A percentile compares a stretch with the other conserved stretches of the same genome.
phyloP scores from a whole-genome alignment of 2,113 vertebrate genomes.

The Pituophis catenifer region DNA sequence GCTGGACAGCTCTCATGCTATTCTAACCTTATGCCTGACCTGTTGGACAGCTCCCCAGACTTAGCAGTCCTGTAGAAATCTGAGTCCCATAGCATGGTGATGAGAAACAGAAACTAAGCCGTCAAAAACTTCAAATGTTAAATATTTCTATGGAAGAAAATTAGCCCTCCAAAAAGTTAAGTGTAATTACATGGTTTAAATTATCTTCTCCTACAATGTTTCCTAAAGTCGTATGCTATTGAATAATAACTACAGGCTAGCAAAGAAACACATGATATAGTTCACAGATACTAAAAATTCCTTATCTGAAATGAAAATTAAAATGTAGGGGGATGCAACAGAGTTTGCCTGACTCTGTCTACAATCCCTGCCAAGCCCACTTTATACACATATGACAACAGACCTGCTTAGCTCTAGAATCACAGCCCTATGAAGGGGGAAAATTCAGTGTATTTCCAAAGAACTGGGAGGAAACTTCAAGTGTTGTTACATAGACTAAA shows the following conservation, averaged over 20 bases:
- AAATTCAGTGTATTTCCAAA: background rate
- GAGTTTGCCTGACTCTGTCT: background rate
- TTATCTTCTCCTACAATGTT: background rate
- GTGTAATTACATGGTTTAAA: background rate
- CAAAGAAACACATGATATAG: background rate
- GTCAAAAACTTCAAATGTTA: background rate
- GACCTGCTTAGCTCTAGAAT: background rate
- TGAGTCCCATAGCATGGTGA: background rate
- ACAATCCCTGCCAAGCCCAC: background rate
- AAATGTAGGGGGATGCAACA: background rate
- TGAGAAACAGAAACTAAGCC: background rate
- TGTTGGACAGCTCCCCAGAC: background rate
- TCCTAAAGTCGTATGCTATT: background rate
- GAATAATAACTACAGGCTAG: background rate
- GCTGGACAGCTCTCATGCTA: background rate
- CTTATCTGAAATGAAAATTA: background rate
- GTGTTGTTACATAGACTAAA: background rate
- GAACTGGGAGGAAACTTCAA: background rate
- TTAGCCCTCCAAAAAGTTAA: background rate
- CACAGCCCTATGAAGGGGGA: background rate
- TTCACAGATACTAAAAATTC: background rate
- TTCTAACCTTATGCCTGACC: background rate
- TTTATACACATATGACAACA: background rate
- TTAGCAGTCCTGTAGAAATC: background rate
- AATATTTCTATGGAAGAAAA: background rate